phyloP scores from a whole-genome alignment of 2,888 invertebrate genomes.

The Girardia tigrina region DNA sequence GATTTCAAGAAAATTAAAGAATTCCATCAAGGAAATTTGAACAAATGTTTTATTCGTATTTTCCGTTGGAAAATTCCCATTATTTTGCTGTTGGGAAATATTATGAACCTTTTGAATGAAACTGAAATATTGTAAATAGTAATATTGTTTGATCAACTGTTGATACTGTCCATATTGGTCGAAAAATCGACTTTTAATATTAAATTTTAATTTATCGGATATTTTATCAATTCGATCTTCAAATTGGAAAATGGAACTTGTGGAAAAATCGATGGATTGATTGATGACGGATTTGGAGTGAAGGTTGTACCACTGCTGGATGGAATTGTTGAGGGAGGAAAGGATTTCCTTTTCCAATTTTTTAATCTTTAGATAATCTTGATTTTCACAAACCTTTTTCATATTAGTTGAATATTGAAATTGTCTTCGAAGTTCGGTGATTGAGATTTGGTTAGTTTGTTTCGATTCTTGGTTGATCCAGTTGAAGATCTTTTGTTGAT shows the following conservation, averaged over 20 bases:
- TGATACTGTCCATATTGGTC: background rate
- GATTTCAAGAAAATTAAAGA: background rate
- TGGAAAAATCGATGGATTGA: background rate
- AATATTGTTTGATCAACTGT: background rate
- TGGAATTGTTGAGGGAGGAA: background rate
- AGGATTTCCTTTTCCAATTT: background rate
- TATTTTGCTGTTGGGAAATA: background rate
- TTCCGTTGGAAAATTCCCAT: background rate
- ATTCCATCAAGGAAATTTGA: background rate
- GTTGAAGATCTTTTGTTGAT: slow-evolving; percentile 13
- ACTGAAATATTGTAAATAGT: background rate
- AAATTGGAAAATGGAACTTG: background rate
- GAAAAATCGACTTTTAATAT: slow-evolving; percentile 2
- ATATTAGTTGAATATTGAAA: background rate
- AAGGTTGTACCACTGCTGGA: background rate
- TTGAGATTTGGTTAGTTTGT: background rate
- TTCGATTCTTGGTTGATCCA: background rate
- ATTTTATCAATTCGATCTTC: slow-evolving; percentile 12
- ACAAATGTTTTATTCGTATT: background rate
- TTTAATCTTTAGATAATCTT: background rate
- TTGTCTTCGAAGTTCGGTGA: background rate
- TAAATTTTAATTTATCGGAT: slow-evolving; percentile 10
- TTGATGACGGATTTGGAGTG: background rate
- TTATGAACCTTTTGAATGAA: background rate
- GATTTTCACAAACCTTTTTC: slow-evolving; percentile 8